Conservation (phyloP, 2,888 invertebrate species). For the Electrophaes corylata region DNA sequence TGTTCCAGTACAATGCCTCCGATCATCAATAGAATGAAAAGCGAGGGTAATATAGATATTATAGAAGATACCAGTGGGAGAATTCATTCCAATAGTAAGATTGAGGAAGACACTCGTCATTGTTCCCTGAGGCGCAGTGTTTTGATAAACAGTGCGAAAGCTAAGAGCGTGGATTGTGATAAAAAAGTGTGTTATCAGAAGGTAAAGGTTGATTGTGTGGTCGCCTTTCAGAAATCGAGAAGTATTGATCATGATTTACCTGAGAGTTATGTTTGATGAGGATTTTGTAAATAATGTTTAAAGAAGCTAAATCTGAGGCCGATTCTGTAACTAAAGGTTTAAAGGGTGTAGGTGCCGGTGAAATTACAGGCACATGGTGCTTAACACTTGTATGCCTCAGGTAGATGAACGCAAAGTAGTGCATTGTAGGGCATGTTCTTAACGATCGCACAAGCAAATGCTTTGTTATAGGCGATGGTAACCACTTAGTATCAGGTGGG, state of each 20-base stretch:
- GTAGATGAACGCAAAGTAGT: too few species aligned
- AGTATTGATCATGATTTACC: constrained; percentile 74
- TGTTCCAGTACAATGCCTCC: constrained; percentile 62
- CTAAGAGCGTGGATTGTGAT: constrained; percentile 70
- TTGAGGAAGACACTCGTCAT: constrained; percentile 49
- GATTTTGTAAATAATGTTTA: background rate
- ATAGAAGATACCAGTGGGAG: constrained; percentile 54
- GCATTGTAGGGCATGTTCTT: too few species aligned
- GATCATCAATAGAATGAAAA: constrained; percentile 67
- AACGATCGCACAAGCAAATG: too few species aligned
- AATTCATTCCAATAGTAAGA: constrained; percentile 70
- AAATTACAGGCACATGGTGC: too few species aligned
- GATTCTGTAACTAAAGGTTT: too few species aligned
- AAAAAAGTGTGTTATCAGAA: constrained; percentile 70
- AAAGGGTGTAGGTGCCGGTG: too few species aligned
- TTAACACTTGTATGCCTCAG: too few species aligned
- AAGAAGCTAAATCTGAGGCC: too few species aligned
- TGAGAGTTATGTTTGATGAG: constrained; percentile 73
- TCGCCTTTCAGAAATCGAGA: constrained; percentile 72
- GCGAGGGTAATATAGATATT: constrained; percentile 70
- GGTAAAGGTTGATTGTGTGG: constrained; percentile 72
- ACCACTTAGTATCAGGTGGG: too few species aligned
- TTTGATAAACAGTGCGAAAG: constrained; percentile 76
- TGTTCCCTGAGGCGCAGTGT: constrained; percentile 78
- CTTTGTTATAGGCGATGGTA: too few species aligned